Evolutionary conservation across 37 sponge, comb jelly and placozoan genomes (phyloP), one percentile per base, ranked within the genome.

Genomic region (Theonella swinhoei): DNA sequence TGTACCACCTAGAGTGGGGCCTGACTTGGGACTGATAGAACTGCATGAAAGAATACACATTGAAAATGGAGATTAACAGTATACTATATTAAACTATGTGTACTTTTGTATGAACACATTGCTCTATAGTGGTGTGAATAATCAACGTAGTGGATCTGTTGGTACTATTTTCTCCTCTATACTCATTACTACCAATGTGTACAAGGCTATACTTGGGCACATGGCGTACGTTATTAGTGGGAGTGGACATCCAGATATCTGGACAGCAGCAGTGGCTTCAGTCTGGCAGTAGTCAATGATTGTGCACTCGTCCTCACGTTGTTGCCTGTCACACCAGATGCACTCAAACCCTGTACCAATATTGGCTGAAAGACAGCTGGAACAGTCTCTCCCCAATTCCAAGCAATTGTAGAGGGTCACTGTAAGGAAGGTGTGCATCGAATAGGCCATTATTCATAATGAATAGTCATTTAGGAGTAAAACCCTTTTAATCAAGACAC

Each of bases 1-100:
- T 33, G 72, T 71, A 7, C 72, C 72, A 71, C 72, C 72, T 7
- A 35, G 9, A 23, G 40, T 71, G 14, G 72, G 40, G 4, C 72
- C 72, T 23, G 72, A 71, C 38, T 9, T 23, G 5, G 72, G 72
- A 71, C 24, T 29, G 40, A 71, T 71, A 11, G 9, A 17, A 9
- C 72, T 71, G 29, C 8, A 71, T 8, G 5, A 65, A 65, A 65
- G 29, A 8, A 65, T 29, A 65, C 39, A 71, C 7, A 22, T 39
- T 22, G 24, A n/a, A 24, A 26, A 9, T 20, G 30, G 68, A 25
- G 68, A 25, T 14, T 19, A 26, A 24, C 25, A 20, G 29, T 28
- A 9, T 67, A 67, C 24, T 25, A 67, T 11, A 28, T 14, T 9
- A 9, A 9, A 8, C 26, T 9, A 67, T 25, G 30, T 25, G 26